Conservation (phyloP, 2,888 invertebrate species). For the Tipula lateralis region DNA sequence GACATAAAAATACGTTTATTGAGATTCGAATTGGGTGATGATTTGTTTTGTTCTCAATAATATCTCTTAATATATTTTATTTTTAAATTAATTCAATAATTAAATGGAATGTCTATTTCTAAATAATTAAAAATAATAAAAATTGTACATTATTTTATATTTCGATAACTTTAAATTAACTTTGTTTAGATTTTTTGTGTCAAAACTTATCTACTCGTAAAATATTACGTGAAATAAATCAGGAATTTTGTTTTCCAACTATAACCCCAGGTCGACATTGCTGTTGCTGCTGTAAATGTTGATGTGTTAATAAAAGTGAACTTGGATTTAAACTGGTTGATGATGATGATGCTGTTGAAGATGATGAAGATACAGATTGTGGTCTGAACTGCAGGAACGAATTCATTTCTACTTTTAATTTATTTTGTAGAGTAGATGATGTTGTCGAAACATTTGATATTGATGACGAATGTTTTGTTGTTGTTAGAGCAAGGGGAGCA, state of each 20-base stretch:
- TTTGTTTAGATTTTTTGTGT: neutral
- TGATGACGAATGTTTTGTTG: conserved; percentile 35
- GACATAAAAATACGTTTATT: neutral
- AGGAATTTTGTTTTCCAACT: conserved; percentile 78
- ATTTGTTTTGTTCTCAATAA: neutral
- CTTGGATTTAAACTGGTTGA: conserved; percentile 33
- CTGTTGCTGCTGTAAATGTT: conserved; percentile 48
- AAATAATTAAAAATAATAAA: neutral
- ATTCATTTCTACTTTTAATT: conserved; percentile 56
- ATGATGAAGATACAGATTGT: conserved; percentile 35
- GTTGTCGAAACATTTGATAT: conserved; percentile 34
- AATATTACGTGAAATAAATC: conserved; percentile 27
- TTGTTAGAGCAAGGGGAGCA: conserved; percentile 46
- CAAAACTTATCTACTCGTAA: conserved; percentile 14
- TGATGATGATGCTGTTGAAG: conserved; percentile 35
- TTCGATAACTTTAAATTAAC: conserved; percentile 11
- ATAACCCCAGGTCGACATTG: conserved; percentile 84
- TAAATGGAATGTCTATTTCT: conserved; percentile 6
- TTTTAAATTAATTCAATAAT: neutral
- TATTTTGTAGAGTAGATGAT: conserved; percentile 38
- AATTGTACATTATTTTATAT: conserved; percentile 20
- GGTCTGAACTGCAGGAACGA: conserved; percentile 59
- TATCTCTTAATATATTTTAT: neutral
- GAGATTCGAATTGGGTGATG: conserved; percentile 2
- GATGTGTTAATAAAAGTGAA: conserved; percentile 30